Evolutionary conservation across 2,113 vertebrate genomes (phyloP).

Genomic region (Gallinago paraguaiae): DNA sequence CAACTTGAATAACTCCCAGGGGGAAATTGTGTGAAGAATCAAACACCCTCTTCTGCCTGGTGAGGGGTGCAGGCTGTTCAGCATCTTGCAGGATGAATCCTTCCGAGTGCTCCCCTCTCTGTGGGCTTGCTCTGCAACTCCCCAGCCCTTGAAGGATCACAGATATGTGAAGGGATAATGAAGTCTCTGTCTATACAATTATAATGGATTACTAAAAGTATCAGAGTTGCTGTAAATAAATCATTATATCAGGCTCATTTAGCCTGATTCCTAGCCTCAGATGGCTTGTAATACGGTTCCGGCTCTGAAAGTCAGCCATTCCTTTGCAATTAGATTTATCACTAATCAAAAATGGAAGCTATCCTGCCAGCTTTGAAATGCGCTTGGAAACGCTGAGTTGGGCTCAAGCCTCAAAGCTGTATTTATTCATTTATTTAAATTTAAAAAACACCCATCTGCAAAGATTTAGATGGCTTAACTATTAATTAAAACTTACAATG

Average conservation of each 20-base stretch:
- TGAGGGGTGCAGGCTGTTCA: not conserved
- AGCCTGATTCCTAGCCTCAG: conserved; percentile 26
- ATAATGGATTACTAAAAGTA: conserved; percentile 45
- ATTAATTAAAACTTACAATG: conserved; percentile 17
- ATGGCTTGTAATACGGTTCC: conserved; percentile 2
- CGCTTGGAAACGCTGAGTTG: not conserved
- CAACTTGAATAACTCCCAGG: not conserved
- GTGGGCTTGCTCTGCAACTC: not conserved
- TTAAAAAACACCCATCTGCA: not conserved
- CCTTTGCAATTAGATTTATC: conserved; percentile 41
- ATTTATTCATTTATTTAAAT: not conserved
- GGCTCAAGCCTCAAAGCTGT: not conserved
- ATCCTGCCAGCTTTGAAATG: conserved; percentile 12
- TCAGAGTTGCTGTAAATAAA: conserved; percentile 59
- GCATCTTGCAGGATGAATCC: not conserved
- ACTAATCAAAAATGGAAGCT: conserved; percentile 40
- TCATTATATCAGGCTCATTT: conserved; percentile 61
- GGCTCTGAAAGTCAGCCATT: conserved; percentile 32
- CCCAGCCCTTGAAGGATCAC: not conserved
- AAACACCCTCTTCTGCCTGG: not conserved
- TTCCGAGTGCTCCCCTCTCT: not conserved
- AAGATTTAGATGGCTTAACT: conserved; percentile 1
- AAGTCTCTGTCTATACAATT: conserved; percentile 43
- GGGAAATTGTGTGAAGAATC: not conserved
- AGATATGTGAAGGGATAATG: not conserved